Evolutionary conservation across 2,797 vertebrate species (phyloP), one percentile per base, ranked within the genome.

Genomic region (Coccyzus lansbergi): DNA sequence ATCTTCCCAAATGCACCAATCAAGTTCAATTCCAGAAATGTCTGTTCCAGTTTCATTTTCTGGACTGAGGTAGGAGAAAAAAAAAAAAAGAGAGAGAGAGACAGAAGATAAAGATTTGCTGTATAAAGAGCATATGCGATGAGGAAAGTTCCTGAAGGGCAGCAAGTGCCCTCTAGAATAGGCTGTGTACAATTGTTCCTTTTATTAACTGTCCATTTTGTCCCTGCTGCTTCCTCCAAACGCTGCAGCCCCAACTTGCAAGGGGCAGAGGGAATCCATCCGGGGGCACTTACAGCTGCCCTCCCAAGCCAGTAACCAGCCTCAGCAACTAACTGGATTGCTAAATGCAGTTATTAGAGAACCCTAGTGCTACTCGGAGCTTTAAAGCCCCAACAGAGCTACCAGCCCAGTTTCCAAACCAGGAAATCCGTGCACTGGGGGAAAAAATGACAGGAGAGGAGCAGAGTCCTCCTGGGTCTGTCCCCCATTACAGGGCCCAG

Each of bases 1-100:
- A 96, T 93, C 94, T 94, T 94, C 91, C 72, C 74, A 87, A 95
- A 84, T 70, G 95, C 95, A 93, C 91, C 91, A 96, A 95, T 95
- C 94, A 93, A 96, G 88, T 96, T 95, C 76, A 95, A 97, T 97
- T 96, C 94, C 95, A 97, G 95, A 94, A 97, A 97, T 95, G 96
- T 93, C 92, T 97, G 83, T 94, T 97, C 94, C 93, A 93, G 96
- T 97, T 98, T 98, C 96, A 94, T 97, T 98, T 97, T 96, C 96
- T 93, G 82, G 87, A 94, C 81, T 90, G 84, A 83, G 86, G 65
- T 26, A n/a, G 22, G 9, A 12, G 24, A 40, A 31, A 59, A 49
- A 55, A 15, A 26, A 48, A 33, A 59, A 49, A 55, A 38, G n/a
- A 83, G 26, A 69, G 46, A 51, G 9, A 68, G 44, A 88, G 58